These are phyloP conservation scores for Phymatocera aterrima DNA, from an alignment of 2,888 invertebrate species.

Conservation along the genomic window DNA sequence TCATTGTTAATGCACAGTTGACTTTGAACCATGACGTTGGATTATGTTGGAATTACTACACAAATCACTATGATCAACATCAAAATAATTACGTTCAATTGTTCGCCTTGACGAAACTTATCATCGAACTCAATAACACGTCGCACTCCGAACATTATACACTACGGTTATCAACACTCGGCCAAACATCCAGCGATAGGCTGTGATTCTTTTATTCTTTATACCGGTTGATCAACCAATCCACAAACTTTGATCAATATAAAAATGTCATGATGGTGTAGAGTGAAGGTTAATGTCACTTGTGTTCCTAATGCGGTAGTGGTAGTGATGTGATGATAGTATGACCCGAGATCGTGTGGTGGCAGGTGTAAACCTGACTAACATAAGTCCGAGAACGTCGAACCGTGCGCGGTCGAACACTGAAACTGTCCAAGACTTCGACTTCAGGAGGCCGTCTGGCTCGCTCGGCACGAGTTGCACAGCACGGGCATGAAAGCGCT, in stretches of 20 bases:
- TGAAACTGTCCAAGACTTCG: slow-evolving; percentile 38
- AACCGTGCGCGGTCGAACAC: slow-evolving; percentile 37
- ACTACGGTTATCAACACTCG: too few species aligned
- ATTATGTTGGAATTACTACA: too few species aligned
- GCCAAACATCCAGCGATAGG: background rate
- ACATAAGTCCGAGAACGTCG: slow-evolving; percentile 1
- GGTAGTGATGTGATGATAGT: too few species aligned
- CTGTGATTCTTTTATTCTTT: background rate
- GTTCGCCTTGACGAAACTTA: background rate
- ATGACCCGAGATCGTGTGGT: background rate
- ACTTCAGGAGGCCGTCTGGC: slow-evolving; percentile 39
- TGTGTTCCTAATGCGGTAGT: background rate
- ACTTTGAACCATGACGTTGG: too few species aligned
- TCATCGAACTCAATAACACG: background rate
- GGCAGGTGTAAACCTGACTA: background rate
- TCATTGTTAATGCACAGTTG: too few species aligned
- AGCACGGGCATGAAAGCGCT: slow-evolving; percentile 18
- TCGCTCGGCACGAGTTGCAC: slow-evolving; percentile 38
- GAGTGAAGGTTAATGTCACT: background rate
- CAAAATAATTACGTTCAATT: background rate
- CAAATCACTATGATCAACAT: background rate
- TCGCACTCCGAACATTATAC: background rate
- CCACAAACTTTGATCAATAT: background rate
- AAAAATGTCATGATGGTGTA: background rate
- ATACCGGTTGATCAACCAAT: background rate